phyloP scores from a whole-genome alignment of 2,113 vertebrate species.

The Asarcornis scutulata region DNA sequence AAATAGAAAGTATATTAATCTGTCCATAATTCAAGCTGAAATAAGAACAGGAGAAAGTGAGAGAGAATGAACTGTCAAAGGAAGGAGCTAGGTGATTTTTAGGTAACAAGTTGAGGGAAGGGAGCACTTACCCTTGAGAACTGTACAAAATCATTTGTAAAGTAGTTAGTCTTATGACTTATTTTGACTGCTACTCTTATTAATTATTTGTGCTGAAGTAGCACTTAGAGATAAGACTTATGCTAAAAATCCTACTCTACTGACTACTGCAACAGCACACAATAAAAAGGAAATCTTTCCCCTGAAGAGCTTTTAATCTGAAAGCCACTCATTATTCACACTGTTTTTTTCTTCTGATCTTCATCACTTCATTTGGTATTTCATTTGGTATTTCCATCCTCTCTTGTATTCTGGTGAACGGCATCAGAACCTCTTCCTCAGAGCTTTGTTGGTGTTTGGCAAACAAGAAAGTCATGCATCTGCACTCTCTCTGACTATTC shows the following conservation, averaged over 20 bases:
- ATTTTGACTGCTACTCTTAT: slow-evolving; percentile 46
- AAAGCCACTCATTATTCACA: background rate
- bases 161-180: slow-evolving; percentile 42
- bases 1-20: slow-evolving; percentile 34
- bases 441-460: background rate
- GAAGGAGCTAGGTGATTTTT: background rate
- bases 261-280: background rate
- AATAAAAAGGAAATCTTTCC: background rate
- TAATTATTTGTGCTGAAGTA: slow-evolving; percentile 62
- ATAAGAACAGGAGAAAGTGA: background rate
- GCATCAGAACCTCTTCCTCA: background rate
- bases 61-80: slow-evolving; percentile 8
- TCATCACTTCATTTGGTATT: background rate
- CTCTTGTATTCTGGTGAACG: background rate
- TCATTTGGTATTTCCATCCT: background rate
- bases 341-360: background rate
- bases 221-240: slow-evolving; percentile 3
- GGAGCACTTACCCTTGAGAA: slow-evolving; percentile 33
- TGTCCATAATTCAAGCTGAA: slow-evolving; percentile 40
- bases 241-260: background rate
- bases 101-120: background rate
- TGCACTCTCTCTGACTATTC: background rate
- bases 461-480: background rate
- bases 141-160: slow-evolving; percentile 11
- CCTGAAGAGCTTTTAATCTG: slow-evolving; percentile 12